Percentiles rank a stretch among this genome's conserved stretches.
Conservation (phyloP, 2,797 vertebrate species). For the Pyrocephalus nanus region DNA sequence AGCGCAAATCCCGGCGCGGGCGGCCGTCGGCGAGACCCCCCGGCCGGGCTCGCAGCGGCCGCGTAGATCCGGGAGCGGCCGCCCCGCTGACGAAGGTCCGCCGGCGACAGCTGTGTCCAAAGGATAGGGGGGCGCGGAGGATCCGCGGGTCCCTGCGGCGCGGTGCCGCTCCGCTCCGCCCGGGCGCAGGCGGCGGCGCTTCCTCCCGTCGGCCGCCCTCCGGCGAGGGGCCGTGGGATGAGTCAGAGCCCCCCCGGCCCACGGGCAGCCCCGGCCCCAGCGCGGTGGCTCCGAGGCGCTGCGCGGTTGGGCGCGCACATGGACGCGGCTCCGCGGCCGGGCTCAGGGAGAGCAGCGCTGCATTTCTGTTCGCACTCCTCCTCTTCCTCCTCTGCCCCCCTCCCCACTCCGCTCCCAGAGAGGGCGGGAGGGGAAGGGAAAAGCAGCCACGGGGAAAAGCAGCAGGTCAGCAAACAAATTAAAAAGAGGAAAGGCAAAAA, state of each 20-base stretch:
- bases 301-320: slow-evolving; percentile 40
- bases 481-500: background rate
- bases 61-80: slow-evolving; percentile 31
- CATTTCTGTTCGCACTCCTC: slow-evolving; percentile 50
- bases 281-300: slow-evolving; percentile 37
- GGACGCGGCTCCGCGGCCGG: slow-evolving; percentile 54
- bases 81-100: slow-evolving; percentile 21
- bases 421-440: slow-evolving; percentile 12
- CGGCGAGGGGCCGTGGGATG: slow-evolving; percentile 8
- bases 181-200: background rate
- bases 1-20: background rate
- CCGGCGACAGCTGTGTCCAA: slow-evolving; percentile 8
- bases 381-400: slow-evolving; percentile 35
- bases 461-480: background rate
- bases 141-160: slow-evolving; percentile 13
- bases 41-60: background rate
- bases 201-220: background rate
- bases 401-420: slow-evolving; percentile 31
- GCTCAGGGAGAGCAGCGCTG: slow-evolving; percentile 67
- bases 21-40: background rate
- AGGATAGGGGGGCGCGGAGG: background rate
- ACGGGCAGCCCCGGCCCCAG: slow-evolving; percentile 32
- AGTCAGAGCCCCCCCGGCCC: slow-evolving; percentile 51
- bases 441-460: background rate
- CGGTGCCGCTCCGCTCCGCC: slow-evolving; percentile 1